A percentile compares a stretch with the other conserved stretches of the same genome.
These are phyloP conservation scores for Acronicta alni DNA, from an alignment of 2,888 invertebrate species.

Conservation along the genomic window DNA sequence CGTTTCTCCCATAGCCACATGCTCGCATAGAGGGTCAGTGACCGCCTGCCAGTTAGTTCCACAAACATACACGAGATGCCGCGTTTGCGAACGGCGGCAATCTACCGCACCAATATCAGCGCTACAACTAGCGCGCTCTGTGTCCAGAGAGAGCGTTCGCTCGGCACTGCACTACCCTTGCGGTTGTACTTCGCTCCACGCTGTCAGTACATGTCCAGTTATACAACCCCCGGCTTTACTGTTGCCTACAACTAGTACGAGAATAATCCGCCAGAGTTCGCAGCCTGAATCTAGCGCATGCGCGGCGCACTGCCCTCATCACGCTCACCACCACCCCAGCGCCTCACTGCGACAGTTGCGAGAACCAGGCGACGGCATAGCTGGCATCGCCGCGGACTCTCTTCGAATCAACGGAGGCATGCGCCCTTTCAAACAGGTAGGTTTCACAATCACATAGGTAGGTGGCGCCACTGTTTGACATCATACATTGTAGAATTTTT, in stretches of 20 bases:
- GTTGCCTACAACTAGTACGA: slow-evolving; percentile 92
- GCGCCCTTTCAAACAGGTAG: slow-evolving; percentile 98
- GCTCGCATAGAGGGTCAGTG: slow-evolving; percentile 90
- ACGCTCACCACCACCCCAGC: slow-evolving; percentile 93
- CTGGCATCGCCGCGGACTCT: slow-evolving; percentile 98
- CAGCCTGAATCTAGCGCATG: slow-evolving; percentile 94
- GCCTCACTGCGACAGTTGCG: slow-evolving; percentile 96
- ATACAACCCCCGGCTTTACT: slow-evolving; percentile 92
- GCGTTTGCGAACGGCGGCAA: slow-evolving; percentile 93
- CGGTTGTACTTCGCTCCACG: slow-evolving; percentile 87
- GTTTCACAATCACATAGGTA: slow-evolving; percentile 65
- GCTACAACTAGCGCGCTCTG: slow-evolving; percentile 94
- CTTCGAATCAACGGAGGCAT: slow-evolving; percentile 98
- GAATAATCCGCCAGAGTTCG: slow-evolving; percentile 96
- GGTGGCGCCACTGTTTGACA: slow-evolving; percentile 74
- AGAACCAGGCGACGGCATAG: slow-evolving; percentile 95
- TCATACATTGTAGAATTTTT: slow-evolving; percentile 45
- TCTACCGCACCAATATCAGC: slow-evolving; percentile 94
- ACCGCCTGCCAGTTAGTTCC: slow-evolving; percentile 91
- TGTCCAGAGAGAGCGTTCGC: slow-evolving; percentile 94
- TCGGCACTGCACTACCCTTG: slow-evolving; percentile 92
- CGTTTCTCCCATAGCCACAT: slow-evolving; percentile 88
- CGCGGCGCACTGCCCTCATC: slow-evolving; percentile 91
- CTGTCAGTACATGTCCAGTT: slow-evolving; percentile 91
- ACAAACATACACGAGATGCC: slow-evolving; percentile 90